Percentiles rank a stretch among this genome's conserved stretches.
phyloP scores from a whole-genome alignment of 2,888 invertebrate species.

The Patella pellucida region DNA sequence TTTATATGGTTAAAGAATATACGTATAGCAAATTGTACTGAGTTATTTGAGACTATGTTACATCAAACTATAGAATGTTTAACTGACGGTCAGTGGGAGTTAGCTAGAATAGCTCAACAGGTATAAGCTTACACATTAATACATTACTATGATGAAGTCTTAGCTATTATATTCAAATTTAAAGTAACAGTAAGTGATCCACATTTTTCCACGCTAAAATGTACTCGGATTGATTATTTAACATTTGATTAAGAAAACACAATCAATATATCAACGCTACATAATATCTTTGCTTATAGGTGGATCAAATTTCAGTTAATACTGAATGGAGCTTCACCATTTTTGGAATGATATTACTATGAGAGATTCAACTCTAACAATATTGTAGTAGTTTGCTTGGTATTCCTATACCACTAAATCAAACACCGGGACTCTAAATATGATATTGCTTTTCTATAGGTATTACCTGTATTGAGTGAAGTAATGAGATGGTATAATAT shows the following conservation, averaged over 20 bases:
- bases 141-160: no score
- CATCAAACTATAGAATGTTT: slow-evolving; percentile 64
- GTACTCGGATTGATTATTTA: no score
- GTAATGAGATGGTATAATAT: slow-evolving; percentile 67
- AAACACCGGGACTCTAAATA: not conserved
- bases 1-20: not conserved
- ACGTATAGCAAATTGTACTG: slow-evolving; percentile 7
- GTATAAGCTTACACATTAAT: slow-evolving; percentile 38
- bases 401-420: not conserved
- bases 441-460: slow-evolving; percentile 38
- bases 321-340: no score
- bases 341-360: slow-evolving; percentile 3
- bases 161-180: no score
- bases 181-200: no score
- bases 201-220: no score
- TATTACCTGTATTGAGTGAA: slow-evolving; percentile 63
- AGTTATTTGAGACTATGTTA: slow-evolving; percentile 47
- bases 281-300: no score
- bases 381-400: not conserved
- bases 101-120: slow-evolving; percentile 65
- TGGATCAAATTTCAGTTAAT: no score
- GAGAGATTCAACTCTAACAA: not conserved
- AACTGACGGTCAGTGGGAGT: slow-evolving; percentile 64
- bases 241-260: no score
- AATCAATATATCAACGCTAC: no score